Conservation (phyloP, 2,888 invertebrate genomes). For the Mylabris sibirica region DNA sequence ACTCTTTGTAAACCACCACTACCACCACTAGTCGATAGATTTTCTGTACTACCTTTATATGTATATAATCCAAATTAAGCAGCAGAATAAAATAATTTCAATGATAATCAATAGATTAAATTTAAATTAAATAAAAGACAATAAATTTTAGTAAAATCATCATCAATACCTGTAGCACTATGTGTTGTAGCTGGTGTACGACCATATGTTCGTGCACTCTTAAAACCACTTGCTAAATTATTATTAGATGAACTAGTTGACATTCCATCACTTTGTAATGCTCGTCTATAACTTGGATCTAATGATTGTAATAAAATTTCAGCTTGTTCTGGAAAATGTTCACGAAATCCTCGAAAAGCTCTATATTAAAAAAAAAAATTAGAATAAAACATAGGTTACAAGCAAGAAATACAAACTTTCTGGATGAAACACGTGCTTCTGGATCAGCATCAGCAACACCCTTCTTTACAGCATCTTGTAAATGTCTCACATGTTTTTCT, state of each 20-base stretch:
- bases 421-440: conserved; percentile 81
- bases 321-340: conserved; percentile 90
- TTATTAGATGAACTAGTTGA: conserved; percentile 66
- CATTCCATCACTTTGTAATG: conserved; percentile 67
- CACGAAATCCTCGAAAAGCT: conserved; percentile 89
- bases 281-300: conserved; percentile 78
- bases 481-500: conserved; percentile 78
- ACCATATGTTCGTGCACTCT: conserved; percentile 57
- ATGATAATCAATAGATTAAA: not conserved
- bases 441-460: conserved; percentile 95
- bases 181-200: conserved; percentile 52
- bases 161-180: conserved; percentile 62
- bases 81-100: conserved; percentile 30
- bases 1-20: conserved; percentile 65
- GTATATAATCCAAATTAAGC: conserved; percentile 35
- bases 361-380: conserved; percentile 62
- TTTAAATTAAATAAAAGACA: not conserved
- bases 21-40: conserved; percentile 61
- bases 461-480: conserved; percentile 85
- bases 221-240: conserved; percentile 61
- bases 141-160: not conserved
- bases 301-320: conserved; percentile 83
- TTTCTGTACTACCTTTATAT: conserved; percentile 68
- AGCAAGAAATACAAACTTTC: conserved; percentile 69
- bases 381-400: conserved; percentile 6